Evolutionary conservation across 2,797 vertebrate genomes (phyloP), one percentile per base, ranked within the genome.

Genomic region (Pseudotriccus pelzelni): DNA sequence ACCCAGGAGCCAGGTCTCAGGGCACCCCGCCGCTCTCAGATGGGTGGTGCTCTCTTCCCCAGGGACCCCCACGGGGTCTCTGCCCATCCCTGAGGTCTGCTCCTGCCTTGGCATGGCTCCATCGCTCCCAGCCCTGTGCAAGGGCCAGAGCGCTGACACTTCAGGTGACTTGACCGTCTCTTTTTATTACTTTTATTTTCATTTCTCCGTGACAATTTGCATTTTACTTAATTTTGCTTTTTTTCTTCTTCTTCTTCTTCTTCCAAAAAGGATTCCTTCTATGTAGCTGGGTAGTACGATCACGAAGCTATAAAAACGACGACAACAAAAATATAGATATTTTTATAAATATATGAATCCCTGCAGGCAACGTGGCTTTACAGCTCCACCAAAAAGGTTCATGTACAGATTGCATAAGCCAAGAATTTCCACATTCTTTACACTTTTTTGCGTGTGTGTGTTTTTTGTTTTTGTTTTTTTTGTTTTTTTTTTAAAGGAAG

Each of bases 311-410:
- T 88, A 95, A 94, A 95, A 97, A 92, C 56, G 89, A 94, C 93
- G 50, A 96, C 91, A 94, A 97, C 77, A 97, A 97, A 97, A 97
- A 97, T 96, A 97, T 95, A 96, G 93, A 81, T 93, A 87, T 96
- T 94, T 94, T 96, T 96, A 96, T 95, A 96, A 95, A 94, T 92
- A 93, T 89, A 97, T 95, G 91, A 96, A 96, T 96, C 94, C 97
- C 96, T 96, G 97, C 96, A 97, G 96, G 95, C 96, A 97, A 97
- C 86, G 91, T 91, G 92, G 95, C 94, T 95, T 94, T 97, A 93
- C 75, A 96, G 94, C 87, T 95, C 91, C 95, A 96, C 94, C 94
- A 95, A 96, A 97, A 97, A 97, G 91, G 96, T 97, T 95, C 95
- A 91, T 87, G 90, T 96, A 95, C 84, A 94, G 87, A 95, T 95